Evolutionary conservation across 2,888 invertebrate genomes (phyloP).

Genomic region (Lypha dubia): DNA sequence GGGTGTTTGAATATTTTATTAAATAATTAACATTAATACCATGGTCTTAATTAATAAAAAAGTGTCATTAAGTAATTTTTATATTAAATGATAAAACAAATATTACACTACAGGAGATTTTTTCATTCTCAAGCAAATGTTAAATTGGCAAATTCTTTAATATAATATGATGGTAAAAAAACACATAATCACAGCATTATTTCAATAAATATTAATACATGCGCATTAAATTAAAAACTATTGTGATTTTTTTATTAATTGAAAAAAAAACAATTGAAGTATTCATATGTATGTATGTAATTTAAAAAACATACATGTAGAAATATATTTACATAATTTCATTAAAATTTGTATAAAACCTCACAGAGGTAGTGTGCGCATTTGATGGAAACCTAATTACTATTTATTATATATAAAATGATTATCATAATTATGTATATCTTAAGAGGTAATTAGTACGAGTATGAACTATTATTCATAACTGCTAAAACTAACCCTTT

Average conservation of each 20-base stretch:
- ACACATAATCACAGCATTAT: conserved; percentile 66
- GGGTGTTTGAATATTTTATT: conserved; percentile 18
- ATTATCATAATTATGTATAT: conserved; percentile 26
- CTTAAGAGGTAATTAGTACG: conserved; percentile 20
- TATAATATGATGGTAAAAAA: conserved; percentile 38
- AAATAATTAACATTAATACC: conserved; percentile 54
- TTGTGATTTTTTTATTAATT: conserved; percentile 50
- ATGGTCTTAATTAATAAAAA: conserved; percentile 43
- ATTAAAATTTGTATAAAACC: conserved; percentile 72
- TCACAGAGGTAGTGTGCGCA: conserved; percentile 75
- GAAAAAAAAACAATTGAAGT: background rate
- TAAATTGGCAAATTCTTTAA: conserved; percentile 28
- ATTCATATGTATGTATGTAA: background rate
- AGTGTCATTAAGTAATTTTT: conserved; percentile 21
- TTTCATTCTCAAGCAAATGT: background rate
- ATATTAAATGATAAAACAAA: conserved; percentile 12
- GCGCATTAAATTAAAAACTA: conserved; percentile 46
- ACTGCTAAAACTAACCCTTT: conserved; percentile 32
- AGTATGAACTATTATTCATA: conserved; percentile 3
- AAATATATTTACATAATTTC: conserved; percentile 4
- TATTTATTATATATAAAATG: background rate
- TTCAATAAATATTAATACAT: conserved; percentile 51
- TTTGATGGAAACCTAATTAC: conserved; percentile 27
- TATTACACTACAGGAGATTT: background rate
- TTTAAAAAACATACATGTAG: conserved; percentile 3